Percentiles rank a stretch among this genome's conserved stretches.
Evolutionary conservation across 1,140 invertebrate genomes (phyloP).

Genomic region (Pogonus chalceus): DNA sequence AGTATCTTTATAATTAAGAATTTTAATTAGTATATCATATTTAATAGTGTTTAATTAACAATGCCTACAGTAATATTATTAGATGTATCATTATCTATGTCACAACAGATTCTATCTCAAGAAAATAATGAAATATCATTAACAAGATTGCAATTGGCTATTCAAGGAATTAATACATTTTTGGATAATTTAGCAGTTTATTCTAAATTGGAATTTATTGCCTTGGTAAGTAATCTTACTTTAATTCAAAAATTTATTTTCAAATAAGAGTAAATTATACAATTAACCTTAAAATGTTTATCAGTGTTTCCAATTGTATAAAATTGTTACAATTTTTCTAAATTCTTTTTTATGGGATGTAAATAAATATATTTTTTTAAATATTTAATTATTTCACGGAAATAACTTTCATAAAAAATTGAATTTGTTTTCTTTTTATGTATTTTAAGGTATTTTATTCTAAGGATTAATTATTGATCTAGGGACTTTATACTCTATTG

Average conservation of each 20-base stretch:
- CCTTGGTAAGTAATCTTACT: conserved; percentile 51
- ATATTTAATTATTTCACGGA: background rate
- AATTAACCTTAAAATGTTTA: background rate
- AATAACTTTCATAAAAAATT: too few species aligned
- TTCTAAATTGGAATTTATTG: conserved; percentile 82
- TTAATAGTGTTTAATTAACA: too few species aligned
- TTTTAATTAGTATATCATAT: too few species aligned
- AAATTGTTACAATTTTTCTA: background rate
- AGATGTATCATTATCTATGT: conserved; percentile 74
- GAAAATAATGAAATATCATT: conserved; percentile 39
- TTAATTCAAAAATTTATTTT: background rate
- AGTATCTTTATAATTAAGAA: too few species aligned
- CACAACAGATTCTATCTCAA: conserved; percentile 46
- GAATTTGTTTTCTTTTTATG: too few species aligned
- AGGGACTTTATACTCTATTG: too few species aligned
- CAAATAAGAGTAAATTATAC: background rate
- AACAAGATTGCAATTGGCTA: conserved; percentile 61
- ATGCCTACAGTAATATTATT: conserved; percentile 77
- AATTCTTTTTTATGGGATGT: background rate
- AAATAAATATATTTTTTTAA: background rate
- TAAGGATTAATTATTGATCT: too few species aligned
- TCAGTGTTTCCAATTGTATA: background rate
- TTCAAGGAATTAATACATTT: conserved; percentile 73
- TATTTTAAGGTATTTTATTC: too few species aligned
- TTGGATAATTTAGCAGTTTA: conserved; percentile 73